Conservation (phyloP, 2,888 invertebrate species). For the Rotaria macrura region DNA sequence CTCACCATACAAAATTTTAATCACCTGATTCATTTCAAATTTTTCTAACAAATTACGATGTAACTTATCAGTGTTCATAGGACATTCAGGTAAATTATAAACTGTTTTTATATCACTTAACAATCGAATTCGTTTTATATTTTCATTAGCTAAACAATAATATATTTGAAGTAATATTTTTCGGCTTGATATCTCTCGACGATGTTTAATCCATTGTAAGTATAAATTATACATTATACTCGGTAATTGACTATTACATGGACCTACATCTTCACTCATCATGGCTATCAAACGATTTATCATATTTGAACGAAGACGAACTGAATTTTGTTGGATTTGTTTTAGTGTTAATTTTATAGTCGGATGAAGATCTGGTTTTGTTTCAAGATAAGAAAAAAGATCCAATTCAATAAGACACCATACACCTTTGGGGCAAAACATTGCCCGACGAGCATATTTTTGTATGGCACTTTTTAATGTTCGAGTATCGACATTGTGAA, state of each 20-base stretch:
- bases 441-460: not conserved
- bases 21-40: not conserved
- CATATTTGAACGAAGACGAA: not conserved
- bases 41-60: not conserved
- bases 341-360: not conserved
- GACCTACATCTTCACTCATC: not conserved
- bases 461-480: not conserved
- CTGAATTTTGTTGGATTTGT: not conserved
- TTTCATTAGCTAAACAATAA: not conserved
- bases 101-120: not conserved
- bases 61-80: not conserved
- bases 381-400: not conserved
- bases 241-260: not conserved
- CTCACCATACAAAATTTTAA: not conserved
- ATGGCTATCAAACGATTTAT: not conserved
- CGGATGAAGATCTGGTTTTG: not conserved
- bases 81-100: not conserved
- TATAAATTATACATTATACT: not conserved
- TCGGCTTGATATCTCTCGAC: not conserved
- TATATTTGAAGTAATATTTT: not conserved
- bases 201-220: not conserved
- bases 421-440: not conserved
- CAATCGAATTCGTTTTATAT: not conserved
- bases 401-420: not conserved
- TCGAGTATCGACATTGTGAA: not conserved